Base-by-base conservation (phyloP, 2,113 vertebrate genomes). In the Halcyon malimbica region DNA sequence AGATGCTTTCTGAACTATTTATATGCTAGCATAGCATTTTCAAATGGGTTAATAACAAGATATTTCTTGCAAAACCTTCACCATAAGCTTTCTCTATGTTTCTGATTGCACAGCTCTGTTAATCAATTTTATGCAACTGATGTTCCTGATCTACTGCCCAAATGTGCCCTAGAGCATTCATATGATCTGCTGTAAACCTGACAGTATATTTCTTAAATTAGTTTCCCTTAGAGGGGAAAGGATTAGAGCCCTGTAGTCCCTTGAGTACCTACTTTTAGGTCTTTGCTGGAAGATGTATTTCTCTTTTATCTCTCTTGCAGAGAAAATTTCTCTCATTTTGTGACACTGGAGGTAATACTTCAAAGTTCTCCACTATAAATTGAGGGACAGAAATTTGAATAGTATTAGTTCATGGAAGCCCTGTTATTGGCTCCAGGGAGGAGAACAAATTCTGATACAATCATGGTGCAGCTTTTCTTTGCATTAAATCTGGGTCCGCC, bases 251-350 rank as follows among this genome's bases (percentile, higher is more conserved):
- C 44, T 73, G 21, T 53, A 93, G 71, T 60, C 65, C 48, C 39
- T 76, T 39, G 42, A 76, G 44, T 79, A 35, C 23, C 48, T 68
- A 79, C 83, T 73, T 91, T 28, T 41, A 83, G 86, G 65, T 65
- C 65, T 93, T 83, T 65, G 65, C 84, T 81, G 85, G 83, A 81
- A 81, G 91, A 76, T 19, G 16, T 76, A 89, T 76, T 35, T 35
- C 94, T 75, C 77, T 95, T 93, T 94, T 73, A 89, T 93, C 77
- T 85, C 62, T 83, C 74, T 94, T 56, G 65, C 87, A 82, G 87
- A 82, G 81, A 91, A 93, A 96, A 93, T 91, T 85, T 91, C 53
- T 89, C 89, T 89, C 65, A 79, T 76, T 91, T 93, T 73, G 25
- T 93, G 67, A 46, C 70, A 84, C 74, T 57, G 53, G 74, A 87